Evolutionary conservation across 2,888 invertebrate genomes (phyloP), one percentile per base, ranked within the genome.

Genomic region (Villa cingulata): DNA sequence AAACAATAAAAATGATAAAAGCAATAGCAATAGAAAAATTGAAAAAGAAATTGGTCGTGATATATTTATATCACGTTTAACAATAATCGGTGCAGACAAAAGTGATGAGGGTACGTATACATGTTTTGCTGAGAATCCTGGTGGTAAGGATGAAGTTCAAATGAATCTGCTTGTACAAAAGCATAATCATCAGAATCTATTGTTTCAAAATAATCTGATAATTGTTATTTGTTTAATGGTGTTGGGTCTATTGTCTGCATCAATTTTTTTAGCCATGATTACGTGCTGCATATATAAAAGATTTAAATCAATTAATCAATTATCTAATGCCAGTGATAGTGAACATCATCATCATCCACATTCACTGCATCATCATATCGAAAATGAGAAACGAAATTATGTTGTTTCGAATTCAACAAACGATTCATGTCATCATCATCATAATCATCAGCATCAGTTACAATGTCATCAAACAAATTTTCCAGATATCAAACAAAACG

Each of bases 111-210:
- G 85, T 4, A 78, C 79, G 43, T 86, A 84, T 62, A 73, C 79
- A 43, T 91, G 91, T 61, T 75, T 82, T 12, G 90, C 89, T 0
- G 82, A 79, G 60, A 90, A 86, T 64, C 75, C 79, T 1, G 90
- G 85, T 2, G 90, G 89, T 2, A 76, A 78, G 16, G 82, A 81
- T 56, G 83, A 85, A 60, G 77, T 78, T 48, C 86, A 84, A 61
- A 70, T 89, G 39, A 60, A 56, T 52, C 49, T 65, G 38, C 51
- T 63, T 10, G 59, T 65, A 20, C 61, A 64, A 47, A 60, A 62
- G 46, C 56, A 59, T 4, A 54, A 54, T 5, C 55, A 57, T 23
- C 57, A 58, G 37, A 61, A 59, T 46, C 48, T 61, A 34, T 50
- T 61, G 23, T 41, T 52, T 29, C 53, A 63, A 45, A 60, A 57